Conservation (phyloP, 2,888 invertebrate species). For the Euproctis similis region DNA sequence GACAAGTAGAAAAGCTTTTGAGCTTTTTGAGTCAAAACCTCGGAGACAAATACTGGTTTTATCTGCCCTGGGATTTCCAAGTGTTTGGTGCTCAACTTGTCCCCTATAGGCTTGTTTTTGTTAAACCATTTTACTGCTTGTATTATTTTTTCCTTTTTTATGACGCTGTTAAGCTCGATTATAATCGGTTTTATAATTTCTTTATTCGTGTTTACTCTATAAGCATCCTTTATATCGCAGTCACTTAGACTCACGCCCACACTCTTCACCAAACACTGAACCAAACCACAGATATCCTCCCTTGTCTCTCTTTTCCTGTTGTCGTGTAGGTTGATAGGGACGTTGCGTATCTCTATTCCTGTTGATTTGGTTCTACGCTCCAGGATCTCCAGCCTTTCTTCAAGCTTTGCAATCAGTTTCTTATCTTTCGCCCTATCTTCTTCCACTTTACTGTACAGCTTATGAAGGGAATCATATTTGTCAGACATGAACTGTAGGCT, state of each 20-base stretch:
- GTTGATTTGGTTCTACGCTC: background rate
- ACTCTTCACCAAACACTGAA: background rate
- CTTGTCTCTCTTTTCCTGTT: background rate
- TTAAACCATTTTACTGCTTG: background rate
- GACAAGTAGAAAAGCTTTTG: background rate
- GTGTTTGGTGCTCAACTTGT: background rate
- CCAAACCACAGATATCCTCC: constrained; percentile 5
- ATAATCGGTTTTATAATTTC: background rate
- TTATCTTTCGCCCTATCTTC: background rate
- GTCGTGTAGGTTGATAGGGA: too few relatives aligned
- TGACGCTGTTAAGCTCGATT: background rate
- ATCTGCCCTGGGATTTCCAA: background rate
- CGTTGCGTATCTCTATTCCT: background rate
- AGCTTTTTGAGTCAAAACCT: background rate
- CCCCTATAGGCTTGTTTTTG: background rate
- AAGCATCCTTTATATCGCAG: background rate
- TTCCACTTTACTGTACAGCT: background rate
- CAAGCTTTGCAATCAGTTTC: background rate
- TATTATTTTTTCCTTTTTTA: background rate
- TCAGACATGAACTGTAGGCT: constrained; percentile 1
- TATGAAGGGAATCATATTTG: background rate
- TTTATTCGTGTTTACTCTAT: background rate
- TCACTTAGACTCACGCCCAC: background rate
- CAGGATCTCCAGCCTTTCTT: background rate
- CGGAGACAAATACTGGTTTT: background rate